Evolutionary conservation across 2,888 invertebrate genomes (phyloP).

Genomic region (Hedya salicella): DNA sequence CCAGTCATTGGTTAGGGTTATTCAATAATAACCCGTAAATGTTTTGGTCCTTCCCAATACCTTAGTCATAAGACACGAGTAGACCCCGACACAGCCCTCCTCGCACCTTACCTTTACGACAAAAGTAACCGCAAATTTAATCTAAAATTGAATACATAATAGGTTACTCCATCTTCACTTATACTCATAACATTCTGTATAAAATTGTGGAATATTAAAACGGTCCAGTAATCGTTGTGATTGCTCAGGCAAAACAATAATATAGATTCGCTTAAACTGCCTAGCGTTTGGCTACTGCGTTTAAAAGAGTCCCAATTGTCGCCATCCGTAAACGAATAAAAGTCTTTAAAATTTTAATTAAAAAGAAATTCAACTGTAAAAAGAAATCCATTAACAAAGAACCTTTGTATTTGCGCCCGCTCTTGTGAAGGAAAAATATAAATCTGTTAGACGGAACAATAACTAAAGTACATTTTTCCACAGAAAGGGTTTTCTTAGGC

Average conservation of each 20-base stretch:
- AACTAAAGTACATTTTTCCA: slow-evolving; percentile 50
- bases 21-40: too few relatives aligned
- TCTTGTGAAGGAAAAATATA: slow-evolving; percentile 51
- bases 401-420: slow-evolving; percentile 55
- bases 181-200: not conserved
- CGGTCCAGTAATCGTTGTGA: slow-evolving; percentile 1
- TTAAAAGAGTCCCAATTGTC: slow-evolving; percentile 22
- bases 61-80: too few relatives aligned
- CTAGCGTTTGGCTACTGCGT: slow-evolving; percentile 14
- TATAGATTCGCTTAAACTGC: not conserved
- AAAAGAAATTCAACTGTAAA: slow-evolving; percentile 50
- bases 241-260: slow-evolving; percentile 8
- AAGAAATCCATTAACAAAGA: slow-evolving; percentile 53
- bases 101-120: too few relatives aligned
- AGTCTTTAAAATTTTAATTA: slow-evolving; percentile 57
- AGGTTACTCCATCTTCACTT: not conserved
- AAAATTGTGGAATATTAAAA: not conserved
- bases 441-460: slow-evolving; percentile 52
- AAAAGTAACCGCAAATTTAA: too few relatives aligned
- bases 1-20: too few relatives aligned
- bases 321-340: slow-evolving; percentile 46
- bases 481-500: slow-evolving; percentile 50
- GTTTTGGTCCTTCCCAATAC: too few relatives aligned
- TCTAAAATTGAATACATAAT: too few relatives aligned
- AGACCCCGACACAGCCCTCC: too few relatives aligned